Evolutionary conservation across 2,888 invertebrate genomes (phyloP).

Genomic region (Limnephilus marmoratus): DNA sequence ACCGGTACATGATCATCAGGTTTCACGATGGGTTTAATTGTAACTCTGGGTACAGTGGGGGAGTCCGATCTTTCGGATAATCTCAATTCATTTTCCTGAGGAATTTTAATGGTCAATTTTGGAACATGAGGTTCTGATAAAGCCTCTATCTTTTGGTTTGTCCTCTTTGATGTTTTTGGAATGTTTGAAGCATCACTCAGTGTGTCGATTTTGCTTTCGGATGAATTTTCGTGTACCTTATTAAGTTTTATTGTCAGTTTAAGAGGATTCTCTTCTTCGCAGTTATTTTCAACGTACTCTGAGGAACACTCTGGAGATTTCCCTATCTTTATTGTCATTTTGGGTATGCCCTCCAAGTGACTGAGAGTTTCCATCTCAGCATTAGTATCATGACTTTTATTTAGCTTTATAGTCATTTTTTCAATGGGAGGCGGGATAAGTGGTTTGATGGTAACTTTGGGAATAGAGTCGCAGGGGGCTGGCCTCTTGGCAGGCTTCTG

Average conservation of each 20-base stretch:
- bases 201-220: constrained; percentile 71
- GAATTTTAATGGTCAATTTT: constrained; percentile 73
- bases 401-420: constrained; percentile 68
- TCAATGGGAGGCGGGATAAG: constrained; percentile 65
- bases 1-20: constrained; percentile 67
- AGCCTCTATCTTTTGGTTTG: constrained; percentile 70
- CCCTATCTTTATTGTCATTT: constrained; percentile 74
- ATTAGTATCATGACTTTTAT: constrained; percentile 53
- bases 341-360: constrained; percentile 67
- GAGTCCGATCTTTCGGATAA: constrained; percentile 56
- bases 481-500: constrained; percentile 68
- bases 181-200: constrained; percentile 73
- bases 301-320: constrained; percentile 52
- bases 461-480: constrained; percentile 55
- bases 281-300: constrained; percentile 54
- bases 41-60: constrained; percentile 75
- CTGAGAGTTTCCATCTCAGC: constrained; percentile 66
- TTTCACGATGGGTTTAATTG: constrained; percentile 74
- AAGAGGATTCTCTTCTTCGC: constrained; percentile 70
- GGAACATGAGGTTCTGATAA: constrained; percentile 71
- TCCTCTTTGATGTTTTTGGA: constrained; percentile 74
- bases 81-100: constrained; percentile 71
- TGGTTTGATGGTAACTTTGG: constrained; percentile 69
- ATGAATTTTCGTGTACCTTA: constrained; percentile 72
- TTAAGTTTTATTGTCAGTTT: constrained; percentile 76